phyloP scores from a whole-genome alignment of 1,140 invertebrate genomes.

The Episyrphus balteatus region DNA sequence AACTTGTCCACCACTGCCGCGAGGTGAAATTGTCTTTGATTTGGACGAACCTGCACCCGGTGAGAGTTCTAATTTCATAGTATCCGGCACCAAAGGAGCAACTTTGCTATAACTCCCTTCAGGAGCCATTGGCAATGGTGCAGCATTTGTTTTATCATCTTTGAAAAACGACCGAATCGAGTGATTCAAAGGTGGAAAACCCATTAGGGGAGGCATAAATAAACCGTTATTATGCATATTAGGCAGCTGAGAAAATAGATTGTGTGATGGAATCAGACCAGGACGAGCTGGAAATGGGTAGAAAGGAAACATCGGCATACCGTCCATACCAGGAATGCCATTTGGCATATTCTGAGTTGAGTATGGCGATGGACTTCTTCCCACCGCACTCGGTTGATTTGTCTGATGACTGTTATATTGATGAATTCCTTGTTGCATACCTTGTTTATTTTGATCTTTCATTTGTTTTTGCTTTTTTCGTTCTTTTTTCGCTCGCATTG shows the following conservation, averaged over 20 bases:
- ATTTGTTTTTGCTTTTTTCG: neutral
- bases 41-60: too few species aligned
- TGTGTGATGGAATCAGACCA: slow-evolving; percentile 53
- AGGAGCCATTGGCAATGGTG: neutral
- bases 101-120: slow-evolving; percentile 30
- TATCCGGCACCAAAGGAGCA: slow-evolving; percentile 26
- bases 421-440: neutral
- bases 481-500: too few species aligned
- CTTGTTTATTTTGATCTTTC: neutral
- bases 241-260: slow-evolving; percentile 33
- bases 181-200: slow-evolving; percentile 3
- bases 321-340: slow-evolving; percentile 6
- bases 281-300: slow-evolving; percentile 45
- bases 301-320: slow-evolving; percentile 15
- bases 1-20: neutral
- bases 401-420: neutral
- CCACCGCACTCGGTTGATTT: neutral
- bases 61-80: slow-evolving; percentile 12
- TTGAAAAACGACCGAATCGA: slow-evolving; percentile 4
- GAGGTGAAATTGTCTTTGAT: neutral
- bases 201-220: slow-evolving; percentile 14
- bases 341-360: neutral
- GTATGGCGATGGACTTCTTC: too few species aligned
- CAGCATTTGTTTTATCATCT: neutral
- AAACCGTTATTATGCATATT: slow-evolving; percentile 4